A percentile compares a stretch with the other conserved stretches of the same genome.
These are phyloP conservation scores for Menura novaehollandiae DNA, from an alignment of 2,113 vertebrate species.

Conservation along the genomic window DNA sequence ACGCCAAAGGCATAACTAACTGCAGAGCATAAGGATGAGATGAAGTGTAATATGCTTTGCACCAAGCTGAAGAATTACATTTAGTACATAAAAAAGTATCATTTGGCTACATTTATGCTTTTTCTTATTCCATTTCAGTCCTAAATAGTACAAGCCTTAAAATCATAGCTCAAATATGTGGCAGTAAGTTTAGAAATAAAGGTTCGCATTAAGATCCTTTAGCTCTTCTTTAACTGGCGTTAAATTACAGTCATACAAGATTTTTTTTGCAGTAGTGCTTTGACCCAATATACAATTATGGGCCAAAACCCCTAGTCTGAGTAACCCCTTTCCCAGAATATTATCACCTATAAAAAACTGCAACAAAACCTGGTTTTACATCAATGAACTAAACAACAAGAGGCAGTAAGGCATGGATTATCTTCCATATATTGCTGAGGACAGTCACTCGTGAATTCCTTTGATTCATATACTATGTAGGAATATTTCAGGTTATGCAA, in stretches of 20 bases:
- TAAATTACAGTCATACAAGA: not conserved
- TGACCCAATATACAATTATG: not conserved
- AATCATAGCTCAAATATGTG: not conserved
- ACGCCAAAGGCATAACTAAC: not conserved
- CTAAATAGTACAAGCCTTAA: not conserved
- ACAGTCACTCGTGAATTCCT: not conserved
- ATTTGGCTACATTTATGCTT: not conserved
- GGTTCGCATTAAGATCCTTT: not conserved
- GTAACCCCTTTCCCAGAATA: not conserved
- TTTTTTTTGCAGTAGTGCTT: not conserved
- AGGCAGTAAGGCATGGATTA: not conserved
- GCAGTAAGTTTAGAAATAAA: not conserved
- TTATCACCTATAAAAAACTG: not conserved
- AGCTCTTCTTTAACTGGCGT: not conserved
- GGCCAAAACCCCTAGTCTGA: not conserved
- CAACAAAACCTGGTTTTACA: not conserved
- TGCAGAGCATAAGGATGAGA: not conserved
- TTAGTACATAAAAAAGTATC: not conserved
- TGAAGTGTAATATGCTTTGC: not conserved
- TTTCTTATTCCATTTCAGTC: not conserved
- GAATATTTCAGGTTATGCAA: not conserved
- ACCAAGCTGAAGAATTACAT: not conserved
- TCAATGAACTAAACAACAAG: not conserved
- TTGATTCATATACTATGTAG: not conserved
- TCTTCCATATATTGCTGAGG: not conserved